phyloP scores from a whole-genome alignment of 2,888 invertebrate species.

The Anthrax anthrax region DNA sequence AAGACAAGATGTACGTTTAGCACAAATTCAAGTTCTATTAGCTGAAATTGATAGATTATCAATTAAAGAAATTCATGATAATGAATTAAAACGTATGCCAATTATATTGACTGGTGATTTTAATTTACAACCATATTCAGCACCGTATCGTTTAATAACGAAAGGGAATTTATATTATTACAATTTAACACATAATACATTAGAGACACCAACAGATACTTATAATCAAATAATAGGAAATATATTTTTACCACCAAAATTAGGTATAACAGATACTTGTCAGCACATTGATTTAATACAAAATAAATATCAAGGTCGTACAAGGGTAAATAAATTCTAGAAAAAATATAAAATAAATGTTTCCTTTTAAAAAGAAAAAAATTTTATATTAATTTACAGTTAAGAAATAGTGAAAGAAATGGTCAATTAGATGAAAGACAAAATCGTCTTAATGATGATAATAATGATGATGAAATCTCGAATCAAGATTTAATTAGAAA shows the following conservation, averaged over 20 bases:
- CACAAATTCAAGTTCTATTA: conserved; percentile 71
- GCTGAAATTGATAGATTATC: conserved; percentile 73
- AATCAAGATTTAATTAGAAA: background rate
- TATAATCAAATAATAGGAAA: conserved; percentile 8
- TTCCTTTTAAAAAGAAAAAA: no score
- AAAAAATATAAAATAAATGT: no score
- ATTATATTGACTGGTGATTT: conserved; percentile 87
- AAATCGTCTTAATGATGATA: background rate
- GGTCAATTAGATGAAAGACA: background rate
- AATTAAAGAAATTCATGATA: conserved; percentile 26
- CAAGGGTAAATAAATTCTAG: conserved; percentile 7
- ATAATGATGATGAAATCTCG: background rate
- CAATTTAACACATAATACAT: conserved; percentile 23
- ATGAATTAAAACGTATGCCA: conserved; percentile 40
- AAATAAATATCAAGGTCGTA: conserved; percentile 32
- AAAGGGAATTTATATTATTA: conserved; percentile 42
- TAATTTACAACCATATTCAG: conserved; percentile 64
- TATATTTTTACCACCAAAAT: conserved; percentile 22
- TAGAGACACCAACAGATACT: conserved; percentile 10
- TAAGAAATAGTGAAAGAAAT: conserved; percentile 3
- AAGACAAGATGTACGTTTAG: conserved; percentile 77
- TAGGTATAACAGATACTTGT: conserved; percentile 44
- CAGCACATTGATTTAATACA: conserved; percentile 41
- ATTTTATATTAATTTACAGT: background rate
- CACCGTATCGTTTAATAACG: conserved; percentile 53